phyloP scores from a whole-genome alignment of 2,797 vertebrate species.

The Neosilurus mollespiculum region DNA sequence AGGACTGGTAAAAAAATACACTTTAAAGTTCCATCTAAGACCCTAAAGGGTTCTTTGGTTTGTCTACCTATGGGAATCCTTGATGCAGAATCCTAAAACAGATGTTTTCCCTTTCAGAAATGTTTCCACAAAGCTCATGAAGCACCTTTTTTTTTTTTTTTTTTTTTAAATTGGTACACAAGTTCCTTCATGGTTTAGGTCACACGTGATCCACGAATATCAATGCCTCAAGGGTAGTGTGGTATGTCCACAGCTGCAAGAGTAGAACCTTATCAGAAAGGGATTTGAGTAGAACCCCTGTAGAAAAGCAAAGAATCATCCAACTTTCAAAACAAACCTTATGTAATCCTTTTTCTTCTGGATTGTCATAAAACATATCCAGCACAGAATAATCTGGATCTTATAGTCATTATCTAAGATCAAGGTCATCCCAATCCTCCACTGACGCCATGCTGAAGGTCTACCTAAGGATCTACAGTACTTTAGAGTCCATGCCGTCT shows the following conservation, averaged over 20 bases:
- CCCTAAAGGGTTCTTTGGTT: conserved; percentile 8
- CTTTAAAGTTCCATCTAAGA: conserved; percentile 4
- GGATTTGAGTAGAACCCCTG: background rate
- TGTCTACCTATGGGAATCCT: conserved; percentile 12
- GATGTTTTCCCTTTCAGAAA: conserved; percentile 26
- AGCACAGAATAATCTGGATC: conserved; percentile 15
- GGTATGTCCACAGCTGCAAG: background rate
- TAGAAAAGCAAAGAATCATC: background rate
- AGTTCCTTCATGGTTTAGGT: conserved; percentile 8
- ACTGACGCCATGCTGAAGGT: background rate
- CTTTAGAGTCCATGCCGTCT: background rate
- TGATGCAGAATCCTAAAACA: background rate
- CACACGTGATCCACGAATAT: background rate
- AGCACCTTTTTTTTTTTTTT: background rate
- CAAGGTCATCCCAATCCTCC: background rate
- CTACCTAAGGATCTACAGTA: background rate
- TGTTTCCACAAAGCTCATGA: background rate
- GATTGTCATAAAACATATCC: conserved; percentile 17
- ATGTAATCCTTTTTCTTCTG: background rate
- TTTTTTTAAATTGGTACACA: background rate
- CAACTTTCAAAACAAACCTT: background rate
- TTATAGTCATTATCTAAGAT: conserved; percentile 29
- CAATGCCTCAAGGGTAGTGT: background rate
- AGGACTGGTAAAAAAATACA: background rate
- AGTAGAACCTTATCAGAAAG: background rate